Percentiles rank a stretch among this genome's conserved stretches.
phyloP scores from a whole-genome alignment of 1,140 invertebrate genomes.

The Zaprionus camerounensis region DNA sequence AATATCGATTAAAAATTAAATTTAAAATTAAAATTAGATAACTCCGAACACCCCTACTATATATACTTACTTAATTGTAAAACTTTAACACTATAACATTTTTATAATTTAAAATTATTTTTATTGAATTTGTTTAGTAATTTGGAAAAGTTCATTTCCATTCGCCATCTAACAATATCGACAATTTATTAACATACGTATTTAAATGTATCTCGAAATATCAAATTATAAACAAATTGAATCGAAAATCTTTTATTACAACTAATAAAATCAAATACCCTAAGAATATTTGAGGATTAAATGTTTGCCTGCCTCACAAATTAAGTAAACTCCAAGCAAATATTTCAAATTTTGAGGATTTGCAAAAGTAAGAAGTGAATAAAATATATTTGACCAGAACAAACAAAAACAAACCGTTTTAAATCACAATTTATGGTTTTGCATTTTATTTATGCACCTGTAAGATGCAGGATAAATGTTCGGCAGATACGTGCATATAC shows the following conservation, averaged over 20 bases:
- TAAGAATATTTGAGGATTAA: constrained; percentile 1
- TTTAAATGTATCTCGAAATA: background rate
- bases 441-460: constrained; percentile 40
- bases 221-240: background rate
- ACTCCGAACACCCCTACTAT: too few relatives aligned
- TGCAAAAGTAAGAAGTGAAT: constrained; percentile 20
- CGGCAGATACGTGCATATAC: background rate
- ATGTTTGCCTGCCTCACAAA: background rate
- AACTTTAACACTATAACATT: too few relatives aligned
- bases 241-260: background rate
- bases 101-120: background rate
- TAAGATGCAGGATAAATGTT: constrained; percentile 17
- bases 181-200: background rate
- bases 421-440: constrained; percentile 47
- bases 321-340: constrained; percentile 18
- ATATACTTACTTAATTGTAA: too few relatives aligned
- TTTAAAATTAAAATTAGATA: too few relatives aligned
- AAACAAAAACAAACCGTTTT: constrained; percentile 23
- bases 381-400: constrained; percentile 10
- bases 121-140: background rate
- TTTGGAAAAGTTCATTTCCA: background rate
- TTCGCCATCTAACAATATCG: background rate
- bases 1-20: too few relatives aligned
- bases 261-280: background rate
- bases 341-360: constrained; percentile 20